phyloP scores from a whole-genome alignment of 2,113 vertebrate species.

The Ammodytes marinus region DNA sequence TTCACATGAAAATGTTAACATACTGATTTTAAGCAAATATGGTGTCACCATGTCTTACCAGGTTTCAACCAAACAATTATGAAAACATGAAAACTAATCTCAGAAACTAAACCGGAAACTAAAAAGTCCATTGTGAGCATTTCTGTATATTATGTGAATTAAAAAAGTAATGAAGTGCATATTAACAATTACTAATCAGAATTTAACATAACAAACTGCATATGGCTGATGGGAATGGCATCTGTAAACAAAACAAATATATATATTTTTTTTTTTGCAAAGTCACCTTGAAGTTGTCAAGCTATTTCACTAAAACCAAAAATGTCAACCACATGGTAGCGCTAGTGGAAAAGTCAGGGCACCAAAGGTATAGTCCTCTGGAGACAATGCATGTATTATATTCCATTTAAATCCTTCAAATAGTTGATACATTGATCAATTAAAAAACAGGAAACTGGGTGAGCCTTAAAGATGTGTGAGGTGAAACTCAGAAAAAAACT shows the following conservation, averaged over 20 bases:
- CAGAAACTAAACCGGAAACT: background rate
- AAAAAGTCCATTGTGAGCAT: background rate
- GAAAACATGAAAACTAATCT: background rate
- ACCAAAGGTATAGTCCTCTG: no score
- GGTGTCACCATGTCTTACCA: background rate
- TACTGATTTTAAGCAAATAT: background rate
- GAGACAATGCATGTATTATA: background rate
- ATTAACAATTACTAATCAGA: background rate
- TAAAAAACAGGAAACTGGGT: background rate
- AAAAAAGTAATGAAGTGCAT: background rate
- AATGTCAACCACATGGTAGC: background rate
- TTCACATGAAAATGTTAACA: background rate
- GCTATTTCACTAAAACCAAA: no score
- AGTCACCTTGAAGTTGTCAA: no score
- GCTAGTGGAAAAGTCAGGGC: background rate
- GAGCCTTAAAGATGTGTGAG: background rate
- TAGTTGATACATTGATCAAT: background rate
- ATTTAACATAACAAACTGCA: background rate
- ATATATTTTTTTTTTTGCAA: no score
- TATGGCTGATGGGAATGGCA: background rate
- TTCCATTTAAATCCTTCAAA: background rate
- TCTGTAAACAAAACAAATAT: background rate
- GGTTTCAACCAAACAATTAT: background rate
- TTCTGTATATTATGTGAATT: no score
- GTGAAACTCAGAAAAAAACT: background rate